A percentile compares a stretch with the other conserved stretches of the same genome.
phyloP scores from a whole-genome alignment of 2,113 vertebrate genomes.

The Crocuta crocuta region DNA sequence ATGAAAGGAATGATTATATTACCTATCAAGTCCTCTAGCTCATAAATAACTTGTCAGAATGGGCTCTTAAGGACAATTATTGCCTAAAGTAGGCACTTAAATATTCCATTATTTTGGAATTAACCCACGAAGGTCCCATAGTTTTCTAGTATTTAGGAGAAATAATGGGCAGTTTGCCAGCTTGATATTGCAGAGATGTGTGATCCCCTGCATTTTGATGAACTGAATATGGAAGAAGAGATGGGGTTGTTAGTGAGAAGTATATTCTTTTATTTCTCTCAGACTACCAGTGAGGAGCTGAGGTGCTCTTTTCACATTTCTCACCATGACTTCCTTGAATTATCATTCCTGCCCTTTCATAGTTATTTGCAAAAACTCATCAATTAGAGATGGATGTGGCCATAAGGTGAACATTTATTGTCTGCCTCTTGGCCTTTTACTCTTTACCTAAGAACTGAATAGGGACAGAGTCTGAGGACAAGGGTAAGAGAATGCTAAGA shows the following conservation, averaged over 20 bases:
- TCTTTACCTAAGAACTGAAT: background rate
- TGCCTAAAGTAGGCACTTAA: background rate
- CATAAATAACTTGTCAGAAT: background rate
- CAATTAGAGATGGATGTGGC: background rate
- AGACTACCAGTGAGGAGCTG: background rate
- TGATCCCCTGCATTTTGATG: background rate
- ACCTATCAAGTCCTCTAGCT: background rate
- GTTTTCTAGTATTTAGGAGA: background rate
- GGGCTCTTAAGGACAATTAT: background rate
- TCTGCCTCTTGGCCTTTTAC: background rate
- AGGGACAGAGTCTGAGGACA: background rate
- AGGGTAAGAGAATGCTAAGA: background rate
- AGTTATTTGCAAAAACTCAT: background rate
- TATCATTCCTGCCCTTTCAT: background rate
- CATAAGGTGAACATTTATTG: background rate
- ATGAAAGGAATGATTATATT: background rate
- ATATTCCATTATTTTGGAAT: slow-evolving; percentile 14
- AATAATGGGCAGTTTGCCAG: background rate
- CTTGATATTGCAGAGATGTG: background rate
- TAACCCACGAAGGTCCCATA: background rate
- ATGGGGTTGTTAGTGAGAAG: background rate
- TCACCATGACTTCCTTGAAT: background rate
- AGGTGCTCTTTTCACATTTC: background rate
- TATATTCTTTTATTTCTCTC: background rate
- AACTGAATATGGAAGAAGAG: background rate